A percentile compares a stretch with the other conserved stretches of the same genome.
Conservation (phyloP, 1,140 invertebrate species). For the Lanistes nyassanus region DNA sequence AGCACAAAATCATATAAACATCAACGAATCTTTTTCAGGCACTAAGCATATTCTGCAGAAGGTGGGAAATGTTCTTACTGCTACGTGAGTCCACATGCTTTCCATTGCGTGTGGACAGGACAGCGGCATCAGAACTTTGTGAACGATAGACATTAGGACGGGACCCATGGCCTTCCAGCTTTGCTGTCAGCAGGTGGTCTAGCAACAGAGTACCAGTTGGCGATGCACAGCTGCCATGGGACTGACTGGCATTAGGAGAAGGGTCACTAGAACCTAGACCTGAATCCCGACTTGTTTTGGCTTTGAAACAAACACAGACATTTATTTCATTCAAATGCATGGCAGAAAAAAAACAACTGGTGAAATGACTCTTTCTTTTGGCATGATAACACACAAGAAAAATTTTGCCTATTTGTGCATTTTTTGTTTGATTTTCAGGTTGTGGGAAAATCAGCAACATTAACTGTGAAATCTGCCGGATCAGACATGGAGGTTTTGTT, state of each 20-base stretch:
- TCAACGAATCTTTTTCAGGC: no score
- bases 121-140: constrained; percentile 26
- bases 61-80: constrained; percentile 7
- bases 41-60: no score
- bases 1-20: no score
- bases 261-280: constrained; percentile 63
- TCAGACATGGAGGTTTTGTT: no score
- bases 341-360: no score
- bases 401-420: no score
- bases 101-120: neutral
- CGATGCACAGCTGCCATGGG: constrained; percentile 10
- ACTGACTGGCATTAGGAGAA: constrained; percentile 54
- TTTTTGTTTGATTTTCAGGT: no score
- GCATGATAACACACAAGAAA: no score
- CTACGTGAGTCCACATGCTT: constrained; percentile 23
- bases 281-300: constrained; percentile 60
- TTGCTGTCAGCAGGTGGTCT: constrained; percentile 30
- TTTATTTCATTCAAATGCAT: no score
- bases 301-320: constrained; percentile 16
- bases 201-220: constrained; percentile 15
- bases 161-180: constrained; percentile 26
- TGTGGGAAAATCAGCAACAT: no score
- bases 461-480: no score
- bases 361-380: no score
- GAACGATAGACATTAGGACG: constrained; percentile 38